Evolutionary conservation across 1,140 invertebrate species (phyloP).

Genomic region (Prorops nasuta): DNA sequence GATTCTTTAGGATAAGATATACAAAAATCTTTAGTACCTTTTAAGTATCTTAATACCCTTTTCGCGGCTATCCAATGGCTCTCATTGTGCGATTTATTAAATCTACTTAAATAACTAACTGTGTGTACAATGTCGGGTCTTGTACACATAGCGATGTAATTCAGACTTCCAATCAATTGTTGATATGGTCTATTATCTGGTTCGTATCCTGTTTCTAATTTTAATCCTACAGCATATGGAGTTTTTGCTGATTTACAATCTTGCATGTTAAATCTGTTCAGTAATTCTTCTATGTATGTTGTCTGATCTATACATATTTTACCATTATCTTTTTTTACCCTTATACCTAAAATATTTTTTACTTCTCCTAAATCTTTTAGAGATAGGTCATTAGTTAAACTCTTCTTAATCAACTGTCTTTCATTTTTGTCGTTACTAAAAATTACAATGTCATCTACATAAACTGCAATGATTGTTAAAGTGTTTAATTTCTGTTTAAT

Average conservation of each 20-base stretch:
- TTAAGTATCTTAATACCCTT: constrained; percentile 34
- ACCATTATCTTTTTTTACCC: constrained; percentile 3
- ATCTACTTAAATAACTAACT: constrained; percentile 29
- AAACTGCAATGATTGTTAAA: constrained; percentile 23
- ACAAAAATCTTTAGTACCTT: constrained; percentile 19
- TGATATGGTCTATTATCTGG: constrained; percentile 11
- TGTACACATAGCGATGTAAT: constrained; percentile 31
- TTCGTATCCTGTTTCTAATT: not conserved
- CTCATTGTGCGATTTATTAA: constrained; percentile 19
- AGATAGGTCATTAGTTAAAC: constrained; percentile 11
- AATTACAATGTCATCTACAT: constrained; percentile 37
- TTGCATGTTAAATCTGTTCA: constrained; percentile 11
- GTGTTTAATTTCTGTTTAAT: constrained; percentile 11
- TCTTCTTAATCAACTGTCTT: constrained; percentile 12
- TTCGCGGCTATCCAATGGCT: constrained; percentile 24
- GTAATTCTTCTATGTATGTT: not conserved
- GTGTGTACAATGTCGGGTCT: constrained; percentile 29
- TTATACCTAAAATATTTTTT: constrained; percentile 3
- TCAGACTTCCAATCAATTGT: constrained; percentile 29
- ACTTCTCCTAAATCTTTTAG: constrained; percentile 13
- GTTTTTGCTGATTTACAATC: constrained; percentile 1
- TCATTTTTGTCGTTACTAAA: constrained; percentile 20
- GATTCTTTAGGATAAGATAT: not conserved
- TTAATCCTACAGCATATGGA: not conserved
- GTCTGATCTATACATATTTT: constrained; percentile 5